These are phyloP conservation scores for Cydia amplana DNA, from an alignment of 1,140 invertebrate genomes.

Conservation along the genomic window DNA sequence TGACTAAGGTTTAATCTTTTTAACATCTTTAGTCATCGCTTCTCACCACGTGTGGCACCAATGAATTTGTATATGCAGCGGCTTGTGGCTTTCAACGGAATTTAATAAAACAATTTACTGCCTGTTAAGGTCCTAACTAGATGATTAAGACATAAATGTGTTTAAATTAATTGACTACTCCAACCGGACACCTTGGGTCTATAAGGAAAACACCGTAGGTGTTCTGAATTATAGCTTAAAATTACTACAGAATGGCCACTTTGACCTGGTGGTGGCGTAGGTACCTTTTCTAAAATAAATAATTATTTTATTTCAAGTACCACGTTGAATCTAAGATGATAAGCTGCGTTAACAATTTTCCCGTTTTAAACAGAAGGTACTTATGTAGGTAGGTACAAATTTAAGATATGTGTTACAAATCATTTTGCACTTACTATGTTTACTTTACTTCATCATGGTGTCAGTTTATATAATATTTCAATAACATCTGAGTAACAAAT, in stretches of 20 bases:
- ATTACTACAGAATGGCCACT: not conserved
- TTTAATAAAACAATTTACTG: conserved; percentile 11
- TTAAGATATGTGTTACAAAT: too few relatives aligned
- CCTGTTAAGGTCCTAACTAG: conserved; percentile 28
- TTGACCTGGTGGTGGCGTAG: not conserved
- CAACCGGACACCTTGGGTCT: conserved; percentile 27
- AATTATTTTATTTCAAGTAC: not conserved
- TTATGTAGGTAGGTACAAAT: too few relatives aligned
- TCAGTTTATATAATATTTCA: too few relatives aligned
- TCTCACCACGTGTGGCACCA: conserved; percentile 1
- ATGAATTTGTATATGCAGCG: conserved; percentile 10
- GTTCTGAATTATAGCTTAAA: conserved; percentile 21
- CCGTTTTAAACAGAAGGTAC: too few relatives aligned
- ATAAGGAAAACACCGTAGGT: conserved; percentile 33
- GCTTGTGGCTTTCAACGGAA: conserved; percentile 16
- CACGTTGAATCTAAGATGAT: not conserved
- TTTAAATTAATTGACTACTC: conserved; percentile 2
- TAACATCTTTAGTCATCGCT: not conserved
- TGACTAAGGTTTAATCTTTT: not conserved
- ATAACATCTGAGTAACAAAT: too few relatives aligned
- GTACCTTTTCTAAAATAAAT: not conserved
- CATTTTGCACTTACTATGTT: too few relatives aligned
- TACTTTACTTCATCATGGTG: too few relatives aligned
- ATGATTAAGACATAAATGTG: conserved; percentile 34
- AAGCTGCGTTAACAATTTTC: too few relatives aligned